These are phyloP conservation scores for Stomatorhinus ivindoensis DNA, from an alignment of 2,113 vertebrate species.

Conservation along the genomic window DNA sequence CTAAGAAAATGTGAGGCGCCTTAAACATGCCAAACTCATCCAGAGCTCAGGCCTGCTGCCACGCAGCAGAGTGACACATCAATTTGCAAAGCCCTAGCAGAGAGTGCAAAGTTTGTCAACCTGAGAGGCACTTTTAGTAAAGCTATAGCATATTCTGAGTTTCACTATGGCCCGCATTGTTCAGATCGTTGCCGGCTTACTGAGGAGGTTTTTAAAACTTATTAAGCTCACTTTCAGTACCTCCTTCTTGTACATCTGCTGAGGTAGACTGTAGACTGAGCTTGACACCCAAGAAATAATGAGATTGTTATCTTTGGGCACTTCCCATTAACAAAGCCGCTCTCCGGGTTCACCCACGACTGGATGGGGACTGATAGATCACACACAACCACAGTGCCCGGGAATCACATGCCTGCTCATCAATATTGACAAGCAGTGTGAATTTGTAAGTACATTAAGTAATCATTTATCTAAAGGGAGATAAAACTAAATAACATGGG, in stretches of 20 bases:
- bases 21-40: conserved; percentile 5
- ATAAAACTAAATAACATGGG: neutral
- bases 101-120: conserved; percentile 2
- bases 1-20: conserved; percentile 47
- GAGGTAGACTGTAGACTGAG: conserved; percentile 19
- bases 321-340: conserved; percentile 25
- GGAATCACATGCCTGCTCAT: neutral
- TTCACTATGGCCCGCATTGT: neutral
- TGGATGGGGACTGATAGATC: neutral
- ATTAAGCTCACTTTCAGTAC: neutral
- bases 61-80: conserved; percentile 11
- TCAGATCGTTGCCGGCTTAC: neutral
- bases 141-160: neutral
- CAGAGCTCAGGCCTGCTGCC: neutral
- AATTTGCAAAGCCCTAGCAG: neutral
- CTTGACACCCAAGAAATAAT: conserved; percentile 1
- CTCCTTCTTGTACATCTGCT: neutral
- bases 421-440: neutral
- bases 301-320: conserved; percentile 45
- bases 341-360: conserved; percentile 15
- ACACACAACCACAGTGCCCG: neutral
- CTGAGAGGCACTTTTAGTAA: conserved; percentile 22
- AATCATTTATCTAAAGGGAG: neutral
- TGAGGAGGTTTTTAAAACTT: neutral
- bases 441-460: neutral